These are phyloP conservation scores for Cyphomyrmex costatus DNA, from an alignment of 1,140 invertebrate species.

Conservation along the genomic window DNA sequence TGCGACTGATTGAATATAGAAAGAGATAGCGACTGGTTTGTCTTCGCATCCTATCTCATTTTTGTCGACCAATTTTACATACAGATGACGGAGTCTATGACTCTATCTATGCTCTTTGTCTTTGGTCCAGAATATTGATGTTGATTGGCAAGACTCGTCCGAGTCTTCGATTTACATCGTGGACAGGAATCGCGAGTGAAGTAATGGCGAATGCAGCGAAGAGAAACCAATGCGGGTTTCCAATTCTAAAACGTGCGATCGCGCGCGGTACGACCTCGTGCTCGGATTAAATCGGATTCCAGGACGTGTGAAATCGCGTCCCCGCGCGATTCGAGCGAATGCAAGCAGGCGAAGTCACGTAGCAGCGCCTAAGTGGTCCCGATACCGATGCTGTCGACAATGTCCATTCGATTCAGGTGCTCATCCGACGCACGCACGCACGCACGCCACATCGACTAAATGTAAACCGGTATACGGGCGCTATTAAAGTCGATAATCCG, in stretches of 20 bases:
- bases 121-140: not conserved
- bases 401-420: conserved; percentile 24
- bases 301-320: conserved; percentile 38
- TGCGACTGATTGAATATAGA: too few species aligned
- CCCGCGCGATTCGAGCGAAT: not conserved
- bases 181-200: not conserved
- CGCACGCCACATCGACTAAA: not conserved
- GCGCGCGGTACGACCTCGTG: not conserved
- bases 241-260: conserved; percentile 16
- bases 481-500: conserved; percentile 29
- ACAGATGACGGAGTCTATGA: too few species aligned
- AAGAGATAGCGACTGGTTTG: too few species aligned
- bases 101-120: too few species aligned
- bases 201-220: not conserved
- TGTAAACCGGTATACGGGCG: conserved; percentile 17
- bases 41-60: too few species aligned
- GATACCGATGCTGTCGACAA: not conserved
- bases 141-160: not conserved
- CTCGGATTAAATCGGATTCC: conserved; percentile 40
- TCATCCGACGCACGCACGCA: not conserved
- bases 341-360: not conserved
- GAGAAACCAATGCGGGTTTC: not conserved
- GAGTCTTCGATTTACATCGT: not conserved
- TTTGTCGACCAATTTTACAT: too few species aligned
- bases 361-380: conserved; percentile 23